These are phyloP conservation scores for Nyleta sp. DNA, from an alignment of 2,888 invertebrate species.

Conservation along the genomic window DNA sequence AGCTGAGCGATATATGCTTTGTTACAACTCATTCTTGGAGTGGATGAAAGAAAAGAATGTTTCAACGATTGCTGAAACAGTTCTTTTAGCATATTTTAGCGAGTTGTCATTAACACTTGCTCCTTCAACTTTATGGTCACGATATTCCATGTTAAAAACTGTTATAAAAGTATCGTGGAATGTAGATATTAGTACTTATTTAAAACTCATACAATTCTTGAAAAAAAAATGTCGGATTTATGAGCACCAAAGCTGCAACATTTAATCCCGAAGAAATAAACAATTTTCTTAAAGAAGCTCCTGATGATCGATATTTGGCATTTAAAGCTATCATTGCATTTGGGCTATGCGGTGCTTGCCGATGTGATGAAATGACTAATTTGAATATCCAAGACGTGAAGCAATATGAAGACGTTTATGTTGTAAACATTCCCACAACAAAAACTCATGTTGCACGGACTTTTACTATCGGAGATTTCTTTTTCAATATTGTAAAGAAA, in stretches of 20 bases:
- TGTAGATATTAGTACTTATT: not conserved
- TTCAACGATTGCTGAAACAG: not conserved
- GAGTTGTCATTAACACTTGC: not conserved
- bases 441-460: slow-evolving; percentile 33
- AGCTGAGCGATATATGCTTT: no score
- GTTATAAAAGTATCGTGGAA: not conserved
- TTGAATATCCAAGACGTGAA: not conserved
- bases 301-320: not conserved
- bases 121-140: not conserved
- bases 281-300: not conserved
- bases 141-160: not conserved
- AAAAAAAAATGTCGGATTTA: not conserved
- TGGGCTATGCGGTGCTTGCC: not conserved
- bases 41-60: not conserved
- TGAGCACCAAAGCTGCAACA: not conserved
- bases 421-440: slow-evolving; percentile 5
- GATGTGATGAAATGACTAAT: not conserved
- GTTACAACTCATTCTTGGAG: no score
- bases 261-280: not conserved
- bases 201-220: not conserved
- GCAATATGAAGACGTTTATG: not conserved
- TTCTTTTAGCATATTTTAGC: not conserved
- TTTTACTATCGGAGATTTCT: slow-evolving; percentile 27
- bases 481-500: slow-evolving; percentile 22
- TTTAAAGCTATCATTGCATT: not conserved